Percentiles rank a stretch among this genome's conserved stretches.
Conservation (phyloP, 2,113 vertebrate genomes). For the Indicator indicator region DNA sequence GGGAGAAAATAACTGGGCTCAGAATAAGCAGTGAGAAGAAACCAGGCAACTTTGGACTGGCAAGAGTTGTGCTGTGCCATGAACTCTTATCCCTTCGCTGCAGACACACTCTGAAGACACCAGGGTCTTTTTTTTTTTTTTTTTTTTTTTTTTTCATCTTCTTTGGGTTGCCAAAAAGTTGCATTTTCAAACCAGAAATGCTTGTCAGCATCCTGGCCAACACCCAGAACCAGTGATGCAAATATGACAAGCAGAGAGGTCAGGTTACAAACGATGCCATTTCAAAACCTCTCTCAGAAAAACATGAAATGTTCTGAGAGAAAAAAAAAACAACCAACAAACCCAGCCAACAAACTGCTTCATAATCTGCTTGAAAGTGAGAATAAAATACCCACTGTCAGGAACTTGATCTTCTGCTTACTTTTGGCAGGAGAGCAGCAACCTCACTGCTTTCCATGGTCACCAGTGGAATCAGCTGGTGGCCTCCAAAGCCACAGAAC, state of each 20-base stretch:
- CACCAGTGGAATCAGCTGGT: accelerated
- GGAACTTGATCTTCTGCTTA: not conserved
- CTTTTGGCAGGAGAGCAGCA: not conserved
- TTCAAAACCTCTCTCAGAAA: not conserved
- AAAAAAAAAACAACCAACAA: not conserved
- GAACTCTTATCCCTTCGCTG: not conserved
- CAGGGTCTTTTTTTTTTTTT: not conserved
- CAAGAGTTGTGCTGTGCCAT: not conserved
- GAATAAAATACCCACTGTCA: not conserved
- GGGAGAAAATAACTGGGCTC: not conserved
- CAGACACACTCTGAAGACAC: not conserved
- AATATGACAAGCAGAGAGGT: not conserved
- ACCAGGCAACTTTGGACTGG: not conserved
- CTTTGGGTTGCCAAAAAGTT: not conserved
- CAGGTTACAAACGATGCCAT: not conserved
- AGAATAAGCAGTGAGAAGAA: not conserved
- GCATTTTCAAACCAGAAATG: not conserved
- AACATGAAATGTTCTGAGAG: not conserved
- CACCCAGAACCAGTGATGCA: not conserved
- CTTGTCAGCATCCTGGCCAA: not conserved
- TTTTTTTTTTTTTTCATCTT: not conserved
- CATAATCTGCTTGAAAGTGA: not conserved
- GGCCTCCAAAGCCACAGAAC: not conserved
- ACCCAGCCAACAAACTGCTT: not conserved
- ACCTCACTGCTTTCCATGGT: not conserved